Base-by-base conservation (phyloP, 2,888 invertebrate species). In the Sceliomorpha sp. region DNA sequence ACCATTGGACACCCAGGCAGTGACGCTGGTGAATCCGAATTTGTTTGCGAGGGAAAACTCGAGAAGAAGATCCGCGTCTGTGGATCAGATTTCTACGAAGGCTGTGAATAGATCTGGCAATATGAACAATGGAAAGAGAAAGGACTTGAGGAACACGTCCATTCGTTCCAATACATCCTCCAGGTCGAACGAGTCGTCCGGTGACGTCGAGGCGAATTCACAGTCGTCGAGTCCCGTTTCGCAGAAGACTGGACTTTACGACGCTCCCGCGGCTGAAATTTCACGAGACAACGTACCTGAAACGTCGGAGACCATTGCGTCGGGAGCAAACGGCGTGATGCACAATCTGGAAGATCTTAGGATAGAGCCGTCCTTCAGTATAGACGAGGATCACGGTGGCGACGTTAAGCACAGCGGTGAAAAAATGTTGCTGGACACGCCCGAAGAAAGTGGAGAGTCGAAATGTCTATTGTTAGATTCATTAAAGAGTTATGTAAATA, bases 401-500 rank as follows among this genome's bases (percentile, higher is more conserved):
- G 59, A 47, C 27, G 69, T 50, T 32, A 75, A 70, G 24, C 44
- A 56, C 3, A 70, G 71, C 42, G 44, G 64, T 42, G 55, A 68
- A 7, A 72, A 71, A 36, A 24, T 36, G 1, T 70, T 74, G 27
- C 45, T 74, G 8, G 75, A 77, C 34, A 69, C 74, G n/a, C 64
- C 82, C 13, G 75, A 72, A 32, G 80, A 73, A 12, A 63, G 48
- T 7, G 70, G 79, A 60, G 74, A 72, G 48, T 84, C 85, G 0
- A 84, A 86, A 80, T 92, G 92, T 75, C 85, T 91, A 56, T 85
- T 93, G 27, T 89, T 92, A 62, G 92, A 93, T 88, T 85, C 92
- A 50, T 80, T 93, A 77, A 88, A 92, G 77, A 91, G 91, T 24
- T 93, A 92, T 82, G 88, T 92, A 58, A 90, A 92, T 81, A 92